Base-by-base conservation (phyloP, 2,797 vertebrate genomes). In the Gambelia wislizenii region DNA sequence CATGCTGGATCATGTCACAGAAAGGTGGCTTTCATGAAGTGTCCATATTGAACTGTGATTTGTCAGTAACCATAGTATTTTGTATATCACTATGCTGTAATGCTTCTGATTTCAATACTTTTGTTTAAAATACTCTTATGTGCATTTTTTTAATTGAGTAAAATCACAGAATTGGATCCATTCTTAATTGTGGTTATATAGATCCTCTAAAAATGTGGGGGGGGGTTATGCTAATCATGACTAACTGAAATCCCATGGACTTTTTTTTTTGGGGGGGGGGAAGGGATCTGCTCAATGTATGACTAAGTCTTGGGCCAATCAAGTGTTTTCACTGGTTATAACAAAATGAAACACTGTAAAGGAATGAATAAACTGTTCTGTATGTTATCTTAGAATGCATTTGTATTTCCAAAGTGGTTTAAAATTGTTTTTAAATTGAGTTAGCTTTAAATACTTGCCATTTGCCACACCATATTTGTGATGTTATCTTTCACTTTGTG, bases 401-500 rank as follows among this genome's bases (percentile, higher is more conserved):
- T n/a, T 36, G 39, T 14, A 13, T 82, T 74, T 82, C 49, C 52
- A 39, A 81, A 18, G 64, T 69, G 13, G 8, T 91, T 84, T 42
- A 44, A 30, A 39, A 75, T 76, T 67, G 39, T 39, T 6, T 76
- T 89, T 76, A 12, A 92, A 49, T 69, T 94, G 75, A 30, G 92
- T 67, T 76, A 87, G 9, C 56, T 84, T n/a, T 79, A 7, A 95
- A 95, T 91, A 89, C 88, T 93, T 87, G 94, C 49, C 49, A 72
- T 91, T 76, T 93, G 89, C 92, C 94, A 91, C 84, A 84, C 25
- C 95, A 64, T 91, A 92, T 92, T 96, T 96, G 96, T 97, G 97
- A 97, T 96, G 92, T 20, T 96, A 92, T 97, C 94, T 97, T 97
- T 97, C 96, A 93, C 97, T 98, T 97, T 98, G 95, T 97, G 95